Evolutionary conservation across 2,113 vertebrate species (phyloP), one percentile per base, ranked within the genome.

Genomic region (Protobothrops flavoviridis): DNA sequence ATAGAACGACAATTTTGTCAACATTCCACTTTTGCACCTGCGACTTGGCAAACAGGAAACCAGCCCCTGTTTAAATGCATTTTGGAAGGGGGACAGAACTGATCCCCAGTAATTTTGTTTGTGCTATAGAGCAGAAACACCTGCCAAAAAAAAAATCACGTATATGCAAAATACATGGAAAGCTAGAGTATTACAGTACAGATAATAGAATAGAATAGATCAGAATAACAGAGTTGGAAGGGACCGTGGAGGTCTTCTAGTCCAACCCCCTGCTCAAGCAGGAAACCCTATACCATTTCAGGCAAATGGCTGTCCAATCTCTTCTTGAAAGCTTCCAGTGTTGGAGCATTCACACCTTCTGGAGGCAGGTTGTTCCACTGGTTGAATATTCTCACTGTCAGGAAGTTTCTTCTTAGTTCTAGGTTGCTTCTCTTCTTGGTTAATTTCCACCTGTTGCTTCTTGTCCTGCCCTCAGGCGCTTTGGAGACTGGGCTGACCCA

Each of bases 1-100:
- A 94, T 94, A 96, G 95, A 96, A 96, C 94, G 74, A 45, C 43
- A 55, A 88, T 9, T 7, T 52, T 94, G 52, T 55, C 93, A 90
- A 87, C 91, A 90, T 55, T 61, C 39, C 9, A 13, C 11, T 92
- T 86, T 93, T 91, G 88, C 61, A 90, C 86, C 55, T 95, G 81
- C n/a, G 90, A 88, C 20, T 55, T 91, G n/a, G 92, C 94, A 96
- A 94, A 96, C 95, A 89, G 50, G 1, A 11, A 74, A 2, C 59
- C 90, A 39, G 59, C 95, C 9, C 90, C 90, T 94, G n/a, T 59
- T 89, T 92, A 85, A 89, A 0, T 94, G 88, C 50, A 33, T 11
- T 56, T 94, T 87, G 93, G 85, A 93, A 93, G 94, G 45, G 91
- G 57, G 74, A 81, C 55, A 85, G 91, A 95, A 10, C 15, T 21